Percentiles rank a stretch among this genome's conserved stretches.
phyloP scores from a whole-genome alignment of 1,140 invertebrate genomes.

The Myzus persicae region DNA sequence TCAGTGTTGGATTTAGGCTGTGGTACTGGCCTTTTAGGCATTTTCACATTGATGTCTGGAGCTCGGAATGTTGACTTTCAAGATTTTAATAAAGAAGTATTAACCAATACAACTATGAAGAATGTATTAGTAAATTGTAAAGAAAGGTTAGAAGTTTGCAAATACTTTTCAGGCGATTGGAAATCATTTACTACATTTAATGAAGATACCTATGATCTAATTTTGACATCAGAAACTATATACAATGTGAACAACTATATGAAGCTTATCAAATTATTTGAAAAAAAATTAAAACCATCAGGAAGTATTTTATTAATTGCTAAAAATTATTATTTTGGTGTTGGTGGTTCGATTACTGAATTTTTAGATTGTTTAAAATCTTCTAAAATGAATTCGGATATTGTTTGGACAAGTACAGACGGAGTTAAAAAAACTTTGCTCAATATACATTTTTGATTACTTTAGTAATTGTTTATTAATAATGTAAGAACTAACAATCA shows the following conservation, averaged over 20 bases:
- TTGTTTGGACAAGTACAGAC: constrained; percentile 36
- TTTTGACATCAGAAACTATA: constrained; percentile 90
- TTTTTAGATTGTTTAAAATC: constrained; percentile 70
- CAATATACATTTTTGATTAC: constrained; percentile 38
- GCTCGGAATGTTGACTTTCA: constrained; percentile 79
- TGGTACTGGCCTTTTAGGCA: constrained; percentile 82
- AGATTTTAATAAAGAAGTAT: constrained; percentile 86
- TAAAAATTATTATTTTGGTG: constrained; percentile 90
- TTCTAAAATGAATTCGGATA: constrained; percentile 12
- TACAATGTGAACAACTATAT: constrained; percentile 83
- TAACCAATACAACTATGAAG: constrained; percentile 77
- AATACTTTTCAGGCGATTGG: constrained; percentile 87
- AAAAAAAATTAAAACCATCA: constrained; percentile 70
- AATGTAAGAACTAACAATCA: background rate
- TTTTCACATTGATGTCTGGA: constrained; percentile 73
- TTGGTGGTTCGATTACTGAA: constrained; percentile 80
- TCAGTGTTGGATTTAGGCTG: constrained; percentile 84
- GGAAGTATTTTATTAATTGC: constrained; percentile 73
- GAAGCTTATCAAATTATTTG: constrained; percentile 77
- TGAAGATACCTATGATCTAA: constrained; percentile 75
- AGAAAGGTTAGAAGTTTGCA: constrained; percentile 62
- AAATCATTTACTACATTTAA: constrained; percentile 69
- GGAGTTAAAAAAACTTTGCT: constrained; percentile 51
- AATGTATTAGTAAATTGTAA: constrained; percentile 77
- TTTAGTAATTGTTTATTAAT: background rate